Evolutionary conservation across 2,888 invertebrate genomes (phyloP), one percentile per base, ranked within the genome.

Genomic region (Strigamia transsilvanica): DNA sequence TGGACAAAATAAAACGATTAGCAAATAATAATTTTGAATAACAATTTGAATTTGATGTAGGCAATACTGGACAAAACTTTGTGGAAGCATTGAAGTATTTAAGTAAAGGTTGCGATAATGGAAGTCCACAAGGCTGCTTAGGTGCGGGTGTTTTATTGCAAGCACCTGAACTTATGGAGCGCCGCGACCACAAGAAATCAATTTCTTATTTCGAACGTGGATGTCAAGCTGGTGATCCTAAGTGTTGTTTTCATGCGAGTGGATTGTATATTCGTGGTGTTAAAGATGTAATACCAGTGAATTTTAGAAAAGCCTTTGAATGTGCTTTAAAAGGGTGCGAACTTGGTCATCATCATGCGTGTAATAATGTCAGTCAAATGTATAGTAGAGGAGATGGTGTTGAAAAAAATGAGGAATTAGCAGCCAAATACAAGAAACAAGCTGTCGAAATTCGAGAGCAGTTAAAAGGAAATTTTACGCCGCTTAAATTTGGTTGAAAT

Each of bases 301-400:
- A 96, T 86, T 91, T 92, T 90, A 90, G 90, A 61, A 93, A 94
- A 88, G 96, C 97, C 0, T 94, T 95, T 87, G 89, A 92, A 51
- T 93, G 91, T 86, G 93, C 95, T 0, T 88, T 91, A 82, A 93
- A 92, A 87, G 94, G 93, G 0, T 99, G 98, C 87, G 93, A 96
- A 84, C 88, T 93, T 0, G 94, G 93, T 23, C 94, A 96, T 86
- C 92, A 95, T 87, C 94, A 93, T 86, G 94, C 95, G 0, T 99
- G 99, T 89, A 93, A 93, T 0, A 98, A 98, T 89, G 90, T 97
- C 0, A 93, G 96, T 86, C 92, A 94, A 87, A 96, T 96, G 94
- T 94, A 94, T 87, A 90, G 91, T 42, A 92, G 91, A 87, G 96
- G 96, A 15, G 94, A 97, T 84, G 97, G 97, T 1, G 93, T 92